phyloP scores from a whole-genome alignment of 2,113 vertebrate species.

The Pipa parva region DNA sequence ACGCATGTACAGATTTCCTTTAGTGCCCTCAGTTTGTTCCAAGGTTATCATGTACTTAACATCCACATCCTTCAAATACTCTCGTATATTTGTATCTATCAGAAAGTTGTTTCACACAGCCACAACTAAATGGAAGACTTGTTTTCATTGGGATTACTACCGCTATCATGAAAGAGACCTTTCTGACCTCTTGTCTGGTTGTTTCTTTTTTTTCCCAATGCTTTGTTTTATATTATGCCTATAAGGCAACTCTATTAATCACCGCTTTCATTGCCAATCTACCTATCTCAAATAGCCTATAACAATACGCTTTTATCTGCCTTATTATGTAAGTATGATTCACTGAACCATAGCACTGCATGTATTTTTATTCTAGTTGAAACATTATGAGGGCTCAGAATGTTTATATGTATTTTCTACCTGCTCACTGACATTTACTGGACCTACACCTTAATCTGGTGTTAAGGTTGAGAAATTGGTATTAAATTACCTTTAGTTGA shows the following conservation, averaged over 20 bases:
- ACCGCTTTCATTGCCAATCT: neutral
- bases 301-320: too few species aligned
- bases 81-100: slow-evolving; percentile 1
- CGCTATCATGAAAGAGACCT: slow-evolving; percentile 39
- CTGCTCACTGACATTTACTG: too few species aligned
- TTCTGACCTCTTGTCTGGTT: slow-evolving; percentile 26
- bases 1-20: neutral
- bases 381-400: too few species aligned
- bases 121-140: slow-evolving; percentile 21
- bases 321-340: too few species aligned
- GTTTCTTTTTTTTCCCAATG: slow-evolving; percentile 2
- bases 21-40: neutral
- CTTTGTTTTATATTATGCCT: slow-evolving; percentile 30
- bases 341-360: too few species aligned
- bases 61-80: slow-evolving; percentile 12
- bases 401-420: too few species aligned
- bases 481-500: too few species aligned
- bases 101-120: slow-evolving; percentile 28
- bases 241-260: slow-evolving; percentile 15
- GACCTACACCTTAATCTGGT: too few species aligned
- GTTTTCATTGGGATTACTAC: slow-evolving; percentile 31
- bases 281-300: neutral
- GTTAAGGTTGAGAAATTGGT: too few species aligned
- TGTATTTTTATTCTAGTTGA: too few species aligned
- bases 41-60: slow-evolving; percentile 22